phyloP scores from a whole-genome alignment of 2,113 vertebrate genomes.

The Lynx canadensis region DNA sequence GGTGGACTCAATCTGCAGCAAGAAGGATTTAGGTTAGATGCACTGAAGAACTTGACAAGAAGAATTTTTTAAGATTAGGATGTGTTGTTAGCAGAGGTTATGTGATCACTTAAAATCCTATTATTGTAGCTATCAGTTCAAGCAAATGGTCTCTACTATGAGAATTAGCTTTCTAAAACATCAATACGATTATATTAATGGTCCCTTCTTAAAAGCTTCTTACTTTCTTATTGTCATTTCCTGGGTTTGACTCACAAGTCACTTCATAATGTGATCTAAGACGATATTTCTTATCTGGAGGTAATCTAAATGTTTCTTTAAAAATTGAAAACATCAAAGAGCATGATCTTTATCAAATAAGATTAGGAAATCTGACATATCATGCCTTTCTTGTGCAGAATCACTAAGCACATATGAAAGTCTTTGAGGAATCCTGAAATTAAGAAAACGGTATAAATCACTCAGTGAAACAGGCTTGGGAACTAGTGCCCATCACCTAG shows the following conservation, averaged over 20 bases:
- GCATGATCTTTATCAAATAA: background rate
- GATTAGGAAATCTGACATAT: background rate
- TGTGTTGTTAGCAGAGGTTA: slow-evolving; percentile 25
- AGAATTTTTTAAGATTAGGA: background rate
- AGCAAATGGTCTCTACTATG: background rate
- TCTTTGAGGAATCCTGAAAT: background rate
- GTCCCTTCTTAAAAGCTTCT: background rate
- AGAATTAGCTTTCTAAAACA: background rate
- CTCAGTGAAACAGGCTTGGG: background rate
- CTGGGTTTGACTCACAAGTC: background rate
- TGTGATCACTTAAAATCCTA: background rate
- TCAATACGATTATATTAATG: no score
- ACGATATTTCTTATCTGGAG: background rate
- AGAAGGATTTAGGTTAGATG: background rate
- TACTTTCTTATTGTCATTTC: background rate
- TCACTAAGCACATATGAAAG: background rate
- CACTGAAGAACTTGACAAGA: background rate
- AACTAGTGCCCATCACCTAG: background rate
- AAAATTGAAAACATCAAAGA: background rate
- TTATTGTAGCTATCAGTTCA: background rate
- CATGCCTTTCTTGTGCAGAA: background rate
- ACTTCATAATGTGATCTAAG: background rate
- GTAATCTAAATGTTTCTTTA: background rate
- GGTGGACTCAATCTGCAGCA: background rate
- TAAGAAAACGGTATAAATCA: background rate